These are phyloP conservation scores for Meleagris gallopavo DNA, from an alignment of 2,113 vertebrate species.

Conservation along the genomic window DNA sequence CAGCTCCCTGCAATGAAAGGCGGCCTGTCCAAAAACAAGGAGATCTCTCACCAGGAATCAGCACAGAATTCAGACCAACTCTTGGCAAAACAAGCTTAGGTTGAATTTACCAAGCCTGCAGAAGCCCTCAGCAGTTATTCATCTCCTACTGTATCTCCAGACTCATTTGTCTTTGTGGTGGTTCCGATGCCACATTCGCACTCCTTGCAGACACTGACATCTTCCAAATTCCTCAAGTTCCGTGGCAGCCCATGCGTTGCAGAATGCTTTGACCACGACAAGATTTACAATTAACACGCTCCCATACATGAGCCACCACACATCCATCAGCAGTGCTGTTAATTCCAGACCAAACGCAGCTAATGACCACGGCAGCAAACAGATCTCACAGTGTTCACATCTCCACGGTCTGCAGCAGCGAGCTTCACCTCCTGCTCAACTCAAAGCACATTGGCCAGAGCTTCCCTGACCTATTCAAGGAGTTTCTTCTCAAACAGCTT, in stretches of 20 bases:
- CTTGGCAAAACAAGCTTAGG: background rate
- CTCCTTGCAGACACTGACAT: fast-evolving
- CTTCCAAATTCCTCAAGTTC: background rate
- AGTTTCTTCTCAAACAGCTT: background rate
- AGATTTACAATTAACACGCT: background rate
- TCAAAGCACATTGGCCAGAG: background rate
- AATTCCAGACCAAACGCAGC: fast-evolving
- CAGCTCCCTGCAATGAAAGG: background rate
- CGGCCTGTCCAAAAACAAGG: conserved; percentile 44
- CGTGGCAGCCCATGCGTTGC: fast-evolving
- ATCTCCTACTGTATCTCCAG: fast-evolving
- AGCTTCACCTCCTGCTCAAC: background rate
- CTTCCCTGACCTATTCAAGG: background rate
- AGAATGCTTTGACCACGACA: background rate
- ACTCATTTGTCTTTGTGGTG: fast-evolving
- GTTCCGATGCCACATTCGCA: fast-evolving
- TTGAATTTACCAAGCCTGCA: fast-evolving
- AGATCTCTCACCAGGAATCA: background rate
- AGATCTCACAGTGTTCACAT: fast-evolving
- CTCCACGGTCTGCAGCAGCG: background rate
- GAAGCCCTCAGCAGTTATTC: fast-evolving
- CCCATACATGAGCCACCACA: fast-evolving
- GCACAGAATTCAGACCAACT: background rate
- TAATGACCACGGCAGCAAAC: too few species aligned
- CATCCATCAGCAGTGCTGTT: fast-evolving